Percentiles rank a stretch among this genome's conserved stretches.
These are phyloP conservation scores for Amphiduros pacificus DNA, from an alignment of 2,888 invertebrate genomes.

Conservation along the genomic window DNA sequence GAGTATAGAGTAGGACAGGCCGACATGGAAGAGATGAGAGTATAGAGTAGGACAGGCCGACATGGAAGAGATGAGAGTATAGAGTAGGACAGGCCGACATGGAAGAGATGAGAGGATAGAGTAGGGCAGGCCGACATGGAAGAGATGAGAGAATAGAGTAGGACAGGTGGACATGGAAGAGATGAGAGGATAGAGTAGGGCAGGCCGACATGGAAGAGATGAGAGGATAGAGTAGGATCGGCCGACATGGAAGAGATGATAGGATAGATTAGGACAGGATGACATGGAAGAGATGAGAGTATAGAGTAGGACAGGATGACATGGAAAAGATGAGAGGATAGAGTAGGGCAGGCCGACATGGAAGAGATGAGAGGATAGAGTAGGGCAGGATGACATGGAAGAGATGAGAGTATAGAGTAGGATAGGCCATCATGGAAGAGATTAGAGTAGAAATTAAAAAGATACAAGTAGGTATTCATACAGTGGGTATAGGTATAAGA, in stretches of 20 bases:
- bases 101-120: neutral
- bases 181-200: neutral
- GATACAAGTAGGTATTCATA: too few relatives aligned
- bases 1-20: too few relatives aligned
- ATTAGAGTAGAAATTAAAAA: neutral
- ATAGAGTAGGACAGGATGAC: neutral
- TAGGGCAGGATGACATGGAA: neutral
- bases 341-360: neutral
- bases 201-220: neutral
- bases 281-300: neutral
- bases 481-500: too few relatives aligned
- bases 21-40: neutral
- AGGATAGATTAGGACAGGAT: neutral
- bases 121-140: neutral
- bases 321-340: neutral
- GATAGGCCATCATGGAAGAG: neutral
- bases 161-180: neutral
- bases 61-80: neutral
- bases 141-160: neutral
- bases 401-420: neutral
- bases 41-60: neutral
- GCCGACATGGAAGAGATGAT: neutral
- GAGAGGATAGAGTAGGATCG: neutral
- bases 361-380: constrained; percentile 2
- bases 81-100: neutral